Evolutionary conservation across 2,888 invertebrate genomes (phyloP), one percentile per base, ranked within the genome.

Genomic region (Periphyllus acericola): DNA sequence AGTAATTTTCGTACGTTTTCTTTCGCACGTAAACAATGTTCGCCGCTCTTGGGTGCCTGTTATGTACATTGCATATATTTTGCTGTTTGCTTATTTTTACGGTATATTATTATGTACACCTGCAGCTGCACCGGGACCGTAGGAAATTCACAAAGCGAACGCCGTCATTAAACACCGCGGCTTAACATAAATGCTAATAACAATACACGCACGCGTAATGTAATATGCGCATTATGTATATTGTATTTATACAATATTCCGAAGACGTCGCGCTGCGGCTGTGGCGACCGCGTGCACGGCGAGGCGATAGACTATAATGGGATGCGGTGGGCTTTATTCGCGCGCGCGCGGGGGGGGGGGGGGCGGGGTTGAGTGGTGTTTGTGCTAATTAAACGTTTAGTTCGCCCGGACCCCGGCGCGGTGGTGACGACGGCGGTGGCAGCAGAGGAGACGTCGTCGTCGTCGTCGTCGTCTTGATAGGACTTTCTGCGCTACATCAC

Each of bases 381-480:
- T 25, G 66, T n/a, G 76, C 84, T 84, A 84, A 84, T 84, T 84
- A 84, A 78, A 84, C 84, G 76, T 84, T 84, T 84, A 76, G 76
- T 68, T 84, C 25, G 36, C 34, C 75, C 34, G 83, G 32, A 74
- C 60, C 21, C n/a, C n/a, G n/a, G 14, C 14, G 36, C 46, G 29
- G n/a, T n/a, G n/a, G n/a, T n/a, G n/a, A n/a, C n/a, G 6, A 17
- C 9, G 29, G 25, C 17, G 32, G 17, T 25, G 34, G 34, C 9
- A 29, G 46, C 46, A n/a, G 1, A 36, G 36, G n/a, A n/a, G 36
- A 17, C 46, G 14, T 46, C 11, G 17, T 40, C 52, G 82, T 82
- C 80, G 36, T 8, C 46, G 14, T 46, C 11, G 17, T 40, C 52
- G 82, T 82, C 80, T 82, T 52, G 40, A 9, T 29, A 14, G 82